Evolutionary conservation across 1,140 invertebrate species (phyloP), one percentile per base, ranked within the genome.

Genomic region (Drosophila pseudoobscura): DNA sequence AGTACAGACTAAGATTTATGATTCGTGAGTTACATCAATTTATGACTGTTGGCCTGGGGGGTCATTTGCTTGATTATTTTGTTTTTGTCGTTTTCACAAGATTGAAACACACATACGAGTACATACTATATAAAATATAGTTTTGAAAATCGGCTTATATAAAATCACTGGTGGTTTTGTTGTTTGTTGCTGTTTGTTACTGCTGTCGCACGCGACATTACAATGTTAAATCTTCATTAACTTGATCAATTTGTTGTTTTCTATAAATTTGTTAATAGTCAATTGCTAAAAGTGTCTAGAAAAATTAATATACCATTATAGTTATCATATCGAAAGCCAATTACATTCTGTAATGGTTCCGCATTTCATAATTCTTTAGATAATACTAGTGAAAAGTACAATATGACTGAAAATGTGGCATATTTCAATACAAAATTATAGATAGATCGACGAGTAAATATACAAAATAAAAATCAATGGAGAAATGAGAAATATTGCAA

Each of bases 111-210:
- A 62, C 49, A 74, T 63, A 65, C 35, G 35, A 39, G 35, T 39
- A 13, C 54, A 74, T 75, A 26, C 24, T 26, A 26, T 26, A 74
- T 63, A 74, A 65, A 74, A 74, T 65, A 74, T 60, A 74, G 70
- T 74, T 68, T 69, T 66, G 78, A 85, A 73, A 80, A 87, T 87
- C 73, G 82, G 73, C 58, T 87, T 80, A 74, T 85, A 85, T 65
- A 87, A 85, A 85, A 87, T 85, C 82, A 85, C 82, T 85, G 82
- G 82, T 85, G 82, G 82, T 85, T 71, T 73, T 61, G 22, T 39
- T 76, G 43, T 79, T 76, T 54, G 55, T 44, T 52, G 66, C 35
- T 71, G 39, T 47, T 56, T 73, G 70, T 56, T 73, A 60, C 26
- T 69, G 44, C 51, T 56, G 59, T 66, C 24, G 44, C 49, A 49